Base-by-base conservation (phyloP, 2,797 vertebrate species). In the Microcaecilia unicolor region DNA sequence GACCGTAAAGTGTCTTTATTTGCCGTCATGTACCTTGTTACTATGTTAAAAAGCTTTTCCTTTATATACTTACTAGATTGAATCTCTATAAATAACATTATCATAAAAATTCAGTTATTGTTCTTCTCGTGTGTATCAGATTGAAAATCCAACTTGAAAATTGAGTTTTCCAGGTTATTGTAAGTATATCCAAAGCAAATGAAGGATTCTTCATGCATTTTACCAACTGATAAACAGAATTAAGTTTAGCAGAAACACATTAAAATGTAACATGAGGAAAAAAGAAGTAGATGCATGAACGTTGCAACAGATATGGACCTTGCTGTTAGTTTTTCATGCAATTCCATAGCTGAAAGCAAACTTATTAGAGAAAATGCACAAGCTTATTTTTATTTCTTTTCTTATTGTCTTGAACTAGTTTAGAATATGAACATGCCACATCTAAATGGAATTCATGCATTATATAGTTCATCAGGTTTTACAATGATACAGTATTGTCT, bases 101-200 rank as follows among this genome's bases (percentile, higher is more conserved):
- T 43, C 34, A 53, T 23, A 10, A 34, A 37, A 61, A 61, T 31
- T 50, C 9, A 41, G 35, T 55, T 61, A 44, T 44, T 73, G 22
- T 60, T 64, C 28, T 47, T 44, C 40, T 64, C 36, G 12, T 40
- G 37, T 63, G 34, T 37, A 54, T 56, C 47, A 56, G 52, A 63
- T 41, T 55, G 45, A 66, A 74, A 64, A 47, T 28, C 5, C n/a
- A 44, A 63, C 36, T 61, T 58, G 57, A 72, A 80, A 79, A 70
- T 47, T 63, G 54, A 64, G 25, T 64, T 76, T 74, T 74, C 51
- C 33, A 30, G 32, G 64, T 66, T 63, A 40, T 52, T 70, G 55
- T 48, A 58, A 56, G 37, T 33, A 56, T 22, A 50, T 42, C 28
- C 48, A 68, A 52, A 68, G 40, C 9, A 65, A 63, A 58, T 66